A percentile compares a stretch with the other conserved stretches of the same genome.
Evolutionary conservation across 2,888 invertebrate genomes (phyloP).

Genomic region (Leptura quadrifasciata): DNA sequence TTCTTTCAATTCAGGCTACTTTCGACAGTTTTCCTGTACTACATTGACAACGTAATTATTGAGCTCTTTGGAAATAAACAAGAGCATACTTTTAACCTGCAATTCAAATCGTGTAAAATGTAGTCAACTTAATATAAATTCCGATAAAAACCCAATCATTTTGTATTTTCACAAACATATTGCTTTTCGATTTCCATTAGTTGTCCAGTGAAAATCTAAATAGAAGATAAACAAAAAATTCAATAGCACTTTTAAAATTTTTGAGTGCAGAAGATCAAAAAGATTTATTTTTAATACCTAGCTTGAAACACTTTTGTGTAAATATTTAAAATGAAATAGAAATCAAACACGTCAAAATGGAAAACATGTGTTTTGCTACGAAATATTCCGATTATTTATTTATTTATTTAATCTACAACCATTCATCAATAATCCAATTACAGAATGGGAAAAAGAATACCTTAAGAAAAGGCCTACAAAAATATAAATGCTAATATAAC

Average conservation of each 20-base stretch:
- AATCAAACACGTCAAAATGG: background rate
- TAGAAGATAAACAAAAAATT: conserved; percentile 10
- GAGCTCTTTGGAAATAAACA: no score
- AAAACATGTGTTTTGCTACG: background rate
- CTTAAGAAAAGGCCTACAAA: no score
- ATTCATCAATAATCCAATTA: no score
- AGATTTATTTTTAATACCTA: background rate
- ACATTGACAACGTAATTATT: no score
- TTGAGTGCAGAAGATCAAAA: background rate
- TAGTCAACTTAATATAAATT: background rate
- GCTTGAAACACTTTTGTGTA: conserved; percentile 6
- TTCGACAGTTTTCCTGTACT: no score
- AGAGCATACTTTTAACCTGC: background rate
- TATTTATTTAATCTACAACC: no score
- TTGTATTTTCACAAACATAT: background rate
- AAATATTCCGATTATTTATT: no score
- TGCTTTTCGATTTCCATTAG: conserved; percentile 6
- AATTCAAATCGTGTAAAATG: background rate
- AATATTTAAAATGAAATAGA: conserved; percentile 9
- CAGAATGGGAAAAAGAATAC: no score
- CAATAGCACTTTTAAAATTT: background rate
- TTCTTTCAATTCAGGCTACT: no score
- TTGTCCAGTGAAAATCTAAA: background rate
- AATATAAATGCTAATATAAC: no score
- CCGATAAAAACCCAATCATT: background rate